These are phyloP conservation scores for Scomberomorus guttatus DNA, from an alignment of 2,797 vertebrate genomes.

Conservation along the genomic window DNA sequence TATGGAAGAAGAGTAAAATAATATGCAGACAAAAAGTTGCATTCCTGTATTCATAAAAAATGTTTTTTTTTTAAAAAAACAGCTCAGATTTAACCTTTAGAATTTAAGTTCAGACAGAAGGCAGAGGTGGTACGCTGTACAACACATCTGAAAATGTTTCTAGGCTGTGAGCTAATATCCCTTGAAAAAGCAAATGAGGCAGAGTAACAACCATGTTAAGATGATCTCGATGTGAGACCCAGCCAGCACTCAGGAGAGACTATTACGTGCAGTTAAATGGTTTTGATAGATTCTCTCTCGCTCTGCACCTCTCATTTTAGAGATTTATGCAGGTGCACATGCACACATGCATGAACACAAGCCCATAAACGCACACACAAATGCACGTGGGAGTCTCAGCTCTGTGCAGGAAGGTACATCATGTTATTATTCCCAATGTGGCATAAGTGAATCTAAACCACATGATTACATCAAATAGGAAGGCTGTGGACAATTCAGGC, in stretches of 20 bases:
- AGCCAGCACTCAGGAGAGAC: conserved; percentile 46
- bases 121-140: conserved; percentile 14
- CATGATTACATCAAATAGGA: conserved; percentile 38
- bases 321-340: conserved; percentile 56
- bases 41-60: no score
- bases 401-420: conserved; percentile 13
- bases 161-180: conserved; percentile 42
- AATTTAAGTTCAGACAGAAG: conserved; percentile 29
- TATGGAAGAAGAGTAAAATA: not conserved
- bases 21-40: not conserved
- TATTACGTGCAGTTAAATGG: conserved; percentile 58
- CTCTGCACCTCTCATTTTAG: conserved; percentile 28
- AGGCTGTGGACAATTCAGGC: not conserved
- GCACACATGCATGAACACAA: conserved; percentile 51
- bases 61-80: no score
- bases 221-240: conserved; percentile 50
- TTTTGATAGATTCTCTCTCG: conserved; percentile 61
- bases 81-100: conserved; percentile 47
- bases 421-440: conserved; percentile 54
- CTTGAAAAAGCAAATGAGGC: conserved; percentile 65
- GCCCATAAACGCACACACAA: conserved; percentile 23
- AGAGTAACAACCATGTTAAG: conserved; percentile 54
- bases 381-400: conserved; percentile 29
- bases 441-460: conserved; percentile 42
- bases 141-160: conserved; percentile 36